Evolutionary conservation across 2,888 invertebrate genomes (phyloP).

Genomic region (Lithodes maja): DNA sequence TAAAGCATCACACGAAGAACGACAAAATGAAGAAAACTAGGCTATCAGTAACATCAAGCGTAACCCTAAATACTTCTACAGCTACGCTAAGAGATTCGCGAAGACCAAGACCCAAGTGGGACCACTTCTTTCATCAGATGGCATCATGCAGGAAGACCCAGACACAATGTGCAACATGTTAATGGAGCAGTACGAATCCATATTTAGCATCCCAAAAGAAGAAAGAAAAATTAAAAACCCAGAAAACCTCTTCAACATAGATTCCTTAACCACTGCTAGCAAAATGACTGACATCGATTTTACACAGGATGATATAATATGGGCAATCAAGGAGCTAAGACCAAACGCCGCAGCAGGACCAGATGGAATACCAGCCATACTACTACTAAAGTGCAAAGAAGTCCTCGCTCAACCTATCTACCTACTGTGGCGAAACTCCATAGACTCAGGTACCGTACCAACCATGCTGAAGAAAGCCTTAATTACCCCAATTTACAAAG

Average conservation of each 20-base stretch:
- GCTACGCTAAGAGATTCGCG: not conserved
- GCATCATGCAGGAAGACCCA: not conserved
- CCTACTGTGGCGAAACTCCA: not conserved
- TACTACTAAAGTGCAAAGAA: slow-evolving; percentile 34
- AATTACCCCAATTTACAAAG: slow-evolving; percentile 15
- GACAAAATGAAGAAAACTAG: not conserved
- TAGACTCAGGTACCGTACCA: not conserved
- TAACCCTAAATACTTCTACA: too few relatives aligned
- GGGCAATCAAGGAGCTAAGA: not conserved
- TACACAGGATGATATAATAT: not conserved
- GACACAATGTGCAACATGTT: not conserved
- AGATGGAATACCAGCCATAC: slow-evolving; percentile 21
- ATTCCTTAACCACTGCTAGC: not conserved
- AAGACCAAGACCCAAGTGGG: not conserved
- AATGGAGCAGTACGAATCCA: not conserved
- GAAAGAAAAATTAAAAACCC: too few relatives aligned
- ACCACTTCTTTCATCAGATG: not conserved
- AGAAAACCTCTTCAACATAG: not conserved
- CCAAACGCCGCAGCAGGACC: slow-evolving; percentile 1
- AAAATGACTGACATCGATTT: not conserved
- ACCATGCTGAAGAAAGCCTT: slow-evolving; percentile 4
- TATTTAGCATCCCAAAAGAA: not conserved
- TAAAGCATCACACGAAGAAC: too few relatives aligned
- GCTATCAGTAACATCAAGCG: not conserved
- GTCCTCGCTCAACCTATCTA: not conserved